These are phyloP conservation scores for Danio tinwini DNA, from an alignment of 2,797 vertebrate species.

Conservation along the genomic window DNA sequence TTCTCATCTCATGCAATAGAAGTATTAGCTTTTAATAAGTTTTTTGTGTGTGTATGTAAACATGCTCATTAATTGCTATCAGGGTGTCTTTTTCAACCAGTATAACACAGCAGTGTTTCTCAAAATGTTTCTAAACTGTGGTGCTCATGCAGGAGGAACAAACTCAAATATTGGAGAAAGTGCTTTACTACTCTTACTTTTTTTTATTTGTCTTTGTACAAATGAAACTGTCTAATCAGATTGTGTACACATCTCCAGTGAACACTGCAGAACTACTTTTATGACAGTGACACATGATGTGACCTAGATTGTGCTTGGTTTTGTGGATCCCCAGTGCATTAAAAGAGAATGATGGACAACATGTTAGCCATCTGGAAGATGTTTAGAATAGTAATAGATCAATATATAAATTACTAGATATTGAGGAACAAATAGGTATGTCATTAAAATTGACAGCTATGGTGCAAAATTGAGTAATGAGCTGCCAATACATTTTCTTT, in stretches of 20 bases:
- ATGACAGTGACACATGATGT: slow-evolving; percentile 16
- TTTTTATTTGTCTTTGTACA: background rate
- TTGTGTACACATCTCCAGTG: slow-evolving; percentile 15
- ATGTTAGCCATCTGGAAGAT: background rate
- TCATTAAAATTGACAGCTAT: too few species aligned
- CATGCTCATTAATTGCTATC: too few species aligned
- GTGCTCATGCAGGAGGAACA: background rate
- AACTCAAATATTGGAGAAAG: background rate
- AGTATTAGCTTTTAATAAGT: too few species aligned
- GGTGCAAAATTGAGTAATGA: too few species aligned
- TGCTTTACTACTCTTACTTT: background rate
- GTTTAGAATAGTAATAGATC: slow-evolving; percentile 20
- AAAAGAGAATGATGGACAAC: slow-evolving; percentile 28
- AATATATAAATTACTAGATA: background rate
- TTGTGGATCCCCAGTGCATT: slow-evolving; percentile 20
- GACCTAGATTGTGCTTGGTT: slow-evolving; percentile 5
- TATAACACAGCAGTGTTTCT: too few species aligned
- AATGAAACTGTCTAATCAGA: background rate
- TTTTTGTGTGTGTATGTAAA: too few species aligned
- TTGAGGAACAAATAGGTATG: background rate
- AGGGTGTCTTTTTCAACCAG: too few species aligned
- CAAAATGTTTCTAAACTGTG: background rate
- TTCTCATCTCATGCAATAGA: too few species aligned
- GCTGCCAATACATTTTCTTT: too few species aligned
- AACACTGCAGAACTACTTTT: background rate